Conservation (phyloP, 2,888 invertebrate species). For the Idaea straminata region DNA sequence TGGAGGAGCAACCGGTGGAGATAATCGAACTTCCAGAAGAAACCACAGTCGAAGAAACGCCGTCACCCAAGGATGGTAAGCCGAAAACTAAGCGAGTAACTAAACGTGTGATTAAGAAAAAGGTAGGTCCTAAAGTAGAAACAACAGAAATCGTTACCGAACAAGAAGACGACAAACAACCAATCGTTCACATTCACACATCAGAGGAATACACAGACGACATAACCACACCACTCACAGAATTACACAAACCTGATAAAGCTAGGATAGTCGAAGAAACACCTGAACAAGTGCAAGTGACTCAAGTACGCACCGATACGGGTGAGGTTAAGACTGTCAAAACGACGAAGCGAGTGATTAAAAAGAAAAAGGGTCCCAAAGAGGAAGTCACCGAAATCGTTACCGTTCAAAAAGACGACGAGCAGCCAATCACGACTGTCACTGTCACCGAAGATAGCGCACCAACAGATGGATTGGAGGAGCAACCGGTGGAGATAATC, state of each 20-base stretch:
- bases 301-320: conserved; percentile 50
- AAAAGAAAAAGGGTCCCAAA: conserved; percentile 58
- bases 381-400: conserved; percentile 62
- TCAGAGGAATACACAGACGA: conserved; percentile 18
- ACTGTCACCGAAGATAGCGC: conserved; percentile 14
- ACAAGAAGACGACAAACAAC: conserved; percentile 31
- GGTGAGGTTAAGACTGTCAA: conserved; percentile 34
- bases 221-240: conserved; percentile 23
- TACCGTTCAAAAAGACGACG: conserved; percentile 56
- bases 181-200: conserved; percentile 1
- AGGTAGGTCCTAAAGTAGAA: conserved; percentile 44
- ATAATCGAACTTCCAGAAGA: conserved; percentile 44
- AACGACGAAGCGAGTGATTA: conserved; percentile 62
- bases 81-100: conserved; percentile 35
- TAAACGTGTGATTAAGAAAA: conserved; percentile 42
- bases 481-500: conserved; percentile 25
- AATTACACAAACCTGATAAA: conserved; percentile 18
- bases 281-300: conserved; percentile 32
- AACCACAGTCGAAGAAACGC: conserved; percentile 28
- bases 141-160: conserved; percentile 46
- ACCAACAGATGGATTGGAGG: conserved; percentile 29
- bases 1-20: conserved; percentile 27
- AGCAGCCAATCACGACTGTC: conserved; percentile 5
- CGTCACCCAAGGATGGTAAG: conserved; percentile 24
- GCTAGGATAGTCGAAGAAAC: conserved; percentile 44